Conservation (phyloP, 1,140 invertebrate genomes). For the Cyphomyrmex costatus region DNA sequence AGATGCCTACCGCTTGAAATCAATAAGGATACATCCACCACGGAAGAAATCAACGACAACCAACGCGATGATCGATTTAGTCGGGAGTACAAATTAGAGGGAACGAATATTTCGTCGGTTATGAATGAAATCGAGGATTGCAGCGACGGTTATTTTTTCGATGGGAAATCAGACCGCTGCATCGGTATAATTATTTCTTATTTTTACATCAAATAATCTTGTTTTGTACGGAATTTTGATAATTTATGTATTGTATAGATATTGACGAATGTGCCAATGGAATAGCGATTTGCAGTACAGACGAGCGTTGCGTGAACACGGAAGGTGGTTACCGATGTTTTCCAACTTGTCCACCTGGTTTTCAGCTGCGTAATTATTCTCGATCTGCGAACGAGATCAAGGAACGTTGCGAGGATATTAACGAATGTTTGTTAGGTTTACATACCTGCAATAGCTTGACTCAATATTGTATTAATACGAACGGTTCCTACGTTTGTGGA, state of each 20-base stretch:
- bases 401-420: slow-evolving; percentile 90
- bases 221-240: too few relatives aligned
- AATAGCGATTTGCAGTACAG: slow-evolving; percentile 88
- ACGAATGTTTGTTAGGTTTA: slow-evolving; percentile 89
- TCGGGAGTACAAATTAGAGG: neutral
- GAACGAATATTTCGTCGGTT: neutral
- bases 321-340: slow-evolving; percentile 82
- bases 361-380: slow-evolving; percentile 92
- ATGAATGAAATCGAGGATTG: slow-evolving; percentile 45
- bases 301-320: slow-evolving; percentile 89
- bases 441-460: slow-evolving; percentile 89
- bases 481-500: slow-evolving; percentile 92
- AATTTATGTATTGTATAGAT: slow-evolving; percentile 86
- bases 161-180: slow-evolving; percentile 37
- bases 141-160: slow-evolving; percentile 47
- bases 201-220: neutral
- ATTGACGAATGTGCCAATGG: slow-evolving; percentile 90
- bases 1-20: slow-evolving; percentile 49
- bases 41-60: neutral
- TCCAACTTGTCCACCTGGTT: slow-evolving; percentile 72
- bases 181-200: slow-evolving; percentile 56
- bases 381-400: slow-evolving; percentile 87
- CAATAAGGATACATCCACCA: neutral
- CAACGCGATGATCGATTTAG: slow-evolving; percentile 5
- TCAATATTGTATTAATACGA: slow-evolving; percentile 92